These are phyloP conservation scores for Naja naja DNA, from an alignment of 2,113 vertebrate genomes.

Conservation along the genomic window DNA sequence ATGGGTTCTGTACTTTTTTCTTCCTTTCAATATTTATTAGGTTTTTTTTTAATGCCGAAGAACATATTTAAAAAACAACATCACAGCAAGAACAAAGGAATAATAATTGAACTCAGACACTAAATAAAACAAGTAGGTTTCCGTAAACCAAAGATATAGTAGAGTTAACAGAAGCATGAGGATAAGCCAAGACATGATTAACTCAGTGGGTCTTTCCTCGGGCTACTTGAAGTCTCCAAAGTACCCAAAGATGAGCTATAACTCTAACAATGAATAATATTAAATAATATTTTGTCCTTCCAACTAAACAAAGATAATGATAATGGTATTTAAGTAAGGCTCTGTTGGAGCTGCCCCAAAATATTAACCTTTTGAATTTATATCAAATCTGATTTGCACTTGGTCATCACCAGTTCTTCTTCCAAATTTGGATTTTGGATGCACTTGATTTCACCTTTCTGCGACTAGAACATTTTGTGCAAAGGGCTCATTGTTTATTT, in stretches of 20 bases:
- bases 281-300: neutral
- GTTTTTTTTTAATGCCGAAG: neutral
- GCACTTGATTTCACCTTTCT: neutral
- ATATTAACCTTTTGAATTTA: neutral
- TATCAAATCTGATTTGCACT: neutral
- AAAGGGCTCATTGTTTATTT: neutral
- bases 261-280: neutral
- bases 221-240: neutral
- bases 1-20: neutral
- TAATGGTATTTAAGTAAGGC: neutral
- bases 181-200: neutral
- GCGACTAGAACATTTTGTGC: neutral
- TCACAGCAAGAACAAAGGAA: neutral
- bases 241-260: neutral
- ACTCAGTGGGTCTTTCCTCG: neutral
- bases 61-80: neutral
- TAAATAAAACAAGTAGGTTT: neutral
- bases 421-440: neutral
- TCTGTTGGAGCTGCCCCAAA: neutral
- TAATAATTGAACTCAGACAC: neutral
- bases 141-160: neutral
- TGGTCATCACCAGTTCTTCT: neutral
- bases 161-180: neutral
- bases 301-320: neutral
- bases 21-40: neutral